phyloP scores from a whole-genome alignment of 2,113 vertebrate genomes.

The Donacobius atricapilla region DNA sequence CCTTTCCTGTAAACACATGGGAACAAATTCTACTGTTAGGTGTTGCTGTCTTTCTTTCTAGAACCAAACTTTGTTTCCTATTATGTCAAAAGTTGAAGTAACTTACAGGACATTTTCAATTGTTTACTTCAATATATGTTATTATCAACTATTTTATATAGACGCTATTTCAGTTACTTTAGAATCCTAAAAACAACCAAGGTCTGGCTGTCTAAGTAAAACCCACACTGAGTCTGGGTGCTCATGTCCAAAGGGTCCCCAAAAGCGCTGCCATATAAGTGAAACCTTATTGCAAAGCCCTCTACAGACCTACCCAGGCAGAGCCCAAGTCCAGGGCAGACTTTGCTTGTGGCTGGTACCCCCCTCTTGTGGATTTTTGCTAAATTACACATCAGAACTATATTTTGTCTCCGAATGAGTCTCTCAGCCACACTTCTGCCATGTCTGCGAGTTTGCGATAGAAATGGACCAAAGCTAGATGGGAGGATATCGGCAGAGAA shows the following conservation, averaged over 20 bases:
- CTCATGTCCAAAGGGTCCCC: not conserved
- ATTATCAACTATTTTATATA: not conserved
- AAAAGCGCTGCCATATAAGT: fast-evolving
- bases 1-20: not conserved
- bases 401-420: fast-evolving
- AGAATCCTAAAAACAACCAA: not conserved
- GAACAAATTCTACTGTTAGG: not conserved
- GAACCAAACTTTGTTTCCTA: not conserved
- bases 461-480: fast-evolving
- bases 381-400: not conserved
- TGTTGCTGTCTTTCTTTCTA: not conserved
- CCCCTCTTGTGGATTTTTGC: not conserved
- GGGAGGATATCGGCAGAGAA: not conserved
- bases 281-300: not conserved
- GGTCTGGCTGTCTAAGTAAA: not conserved
- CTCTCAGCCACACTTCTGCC: fast-evolving
- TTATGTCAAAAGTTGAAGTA: not conserved
- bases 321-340: not conserved
- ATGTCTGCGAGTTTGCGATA: fast-evolving
- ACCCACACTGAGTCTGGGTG: not conserved
- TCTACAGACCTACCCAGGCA: not conserved
- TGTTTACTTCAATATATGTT: not conserved
- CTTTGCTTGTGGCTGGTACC: not conserved
- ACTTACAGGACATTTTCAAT: not conserved
- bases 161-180: not conserved